Conservation (phyloP, 1,140 invertebrate genomes). For the Hyles vespertilio region DNA sequence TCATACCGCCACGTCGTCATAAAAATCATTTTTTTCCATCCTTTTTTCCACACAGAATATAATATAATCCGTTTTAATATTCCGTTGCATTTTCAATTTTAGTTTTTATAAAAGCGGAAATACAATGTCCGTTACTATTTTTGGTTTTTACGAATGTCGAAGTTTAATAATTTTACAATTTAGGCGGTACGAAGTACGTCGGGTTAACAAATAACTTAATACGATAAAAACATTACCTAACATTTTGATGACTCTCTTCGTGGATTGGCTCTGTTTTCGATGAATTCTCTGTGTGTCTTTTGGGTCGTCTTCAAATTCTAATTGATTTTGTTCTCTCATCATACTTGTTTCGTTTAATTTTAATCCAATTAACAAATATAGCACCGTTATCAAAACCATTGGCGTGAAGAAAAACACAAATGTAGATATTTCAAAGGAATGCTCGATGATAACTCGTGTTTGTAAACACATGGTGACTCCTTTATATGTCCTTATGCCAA, state of each 20-base stretch:
- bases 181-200: too few relatives aligned
- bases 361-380: constrained; percentile 90
- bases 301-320: constrained; percentile 32
- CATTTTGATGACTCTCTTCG: constrained; percentile 77
- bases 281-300: constrained; percentile 36
- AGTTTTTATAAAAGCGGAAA: too few relatives aligned
- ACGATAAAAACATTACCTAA: constrained; percentile 59
- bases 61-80: too few relatives aligned
- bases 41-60: too few relatives aligned
- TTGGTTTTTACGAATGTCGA: too few relatives aligned
- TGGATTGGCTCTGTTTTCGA: constrained; percentile 70
- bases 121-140: too few relatives aligned
- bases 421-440: constrained; percentile 90
- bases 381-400: constrained; percentile 89
- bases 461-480: constrained; percentile 76
- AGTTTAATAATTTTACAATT: too few relatives aligned
- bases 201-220: too few relatives aligned
- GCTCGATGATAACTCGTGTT: constrained; percentile 79
- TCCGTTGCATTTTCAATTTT: too few relatives aligned
- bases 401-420: constrained; percentile 90
- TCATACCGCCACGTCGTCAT: too few relatives aligned
- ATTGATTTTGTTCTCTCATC: constrained; percentile 65
- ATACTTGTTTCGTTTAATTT: constrained; percentile 81
- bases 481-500: constrained; percentile 76
- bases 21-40: too few relatives aligned